Base-by-base conservation (phyloP, 2,113 vertebrate genomes). In the Tupaia tana region DNA sequence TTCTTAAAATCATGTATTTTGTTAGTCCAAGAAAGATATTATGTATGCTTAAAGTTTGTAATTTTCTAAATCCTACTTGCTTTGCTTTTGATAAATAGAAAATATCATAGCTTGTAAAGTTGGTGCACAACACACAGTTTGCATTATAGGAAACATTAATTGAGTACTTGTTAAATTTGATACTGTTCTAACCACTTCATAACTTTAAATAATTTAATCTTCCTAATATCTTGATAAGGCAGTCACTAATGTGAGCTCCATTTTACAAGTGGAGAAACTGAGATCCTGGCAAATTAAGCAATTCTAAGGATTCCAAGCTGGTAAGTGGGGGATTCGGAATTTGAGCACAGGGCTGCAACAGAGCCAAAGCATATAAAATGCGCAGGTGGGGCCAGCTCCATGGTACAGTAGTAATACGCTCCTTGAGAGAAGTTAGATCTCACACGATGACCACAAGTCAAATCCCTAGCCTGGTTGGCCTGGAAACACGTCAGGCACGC, bases 161-260 rank as follows among this genome's bases (percentile, higher is more conserved):
- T 75, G 59, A 86, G 19, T 3, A 83, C 16, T 89, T 86, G 3
- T 25, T 70, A 52, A 66, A 90, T 16, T 19, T 67, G 5, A 54
- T 84, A 69, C 5, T 93, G 1, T 75, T 89, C 19, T 71, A 80
- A 93, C 18, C 22, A 54, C 58, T 78, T 86, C 86, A 34, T 58
- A 86, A 27, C 14, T 58, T 69, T 71, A n/a, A 82, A 43, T 93
- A 91, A 77, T 89, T 78, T 31, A 81, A 92, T 69, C n/a, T 15
- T 59, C 13, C 15, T 52, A 54, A 69, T 7, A 87, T 67, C 20
- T 11, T 67, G 14, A 58, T 29, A 87, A 92, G 66, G 5, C 24
- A 63, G 63, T 61, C 4, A 67, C 6, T 86, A 29, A 54, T 73
- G 11, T 79, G 8, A 56, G 83, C 54, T 73, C 69, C 61, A 58